Evolutionary conservation across 2,113 vertebrate species (phyloP), one percentile per base, ranked within the genome.

Genomic region (Tretioscincus oriximinensis): DNA sequence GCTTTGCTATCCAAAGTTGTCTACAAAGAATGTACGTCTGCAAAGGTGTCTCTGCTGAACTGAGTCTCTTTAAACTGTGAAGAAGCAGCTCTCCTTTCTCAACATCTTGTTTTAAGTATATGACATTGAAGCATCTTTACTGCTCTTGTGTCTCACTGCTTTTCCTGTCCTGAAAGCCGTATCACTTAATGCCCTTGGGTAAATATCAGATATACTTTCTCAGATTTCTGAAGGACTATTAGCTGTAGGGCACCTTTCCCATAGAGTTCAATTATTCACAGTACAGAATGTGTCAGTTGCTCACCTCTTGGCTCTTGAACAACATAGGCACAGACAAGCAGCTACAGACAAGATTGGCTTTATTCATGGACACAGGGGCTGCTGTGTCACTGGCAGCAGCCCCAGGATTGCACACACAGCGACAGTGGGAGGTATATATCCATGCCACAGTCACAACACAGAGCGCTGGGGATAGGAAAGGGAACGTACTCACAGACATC

Each of bases 381-480:
- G 90, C 90, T 91, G 91, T 92, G 89, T 92, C 90, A 90, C 90
- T 92, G 91, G 90, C 90, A 91, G 90, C 92, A 89, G 87, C 87
- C 88, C 94, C 88, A 73, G 88, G 86, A 93, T 83, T 93, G 92
- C 93, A 93, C 93, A 93, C 94, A 93, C 92, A 93, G 92, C 87
- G 26, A 92, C 63, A n/a, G 35, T 73, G 86, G 90, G 82, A 85
- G 84, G 81, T 78, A 92, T 94, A 90, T 93, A 90, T 95, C 94
- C 95, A 95, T 95, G 95, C 95, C 93, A 95, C 94, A 82, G 67
- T 94, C 93, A 95, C 90, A 92, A 95, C 92, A 95, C 93, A 94
- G 31, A 82, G 93, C 78, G 80, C 91, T 87, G 76, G 90, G 47
- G 84, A 89, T 88, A 85, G 64, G 81, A 82, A 84, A 29, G 63